Base-by-base conservation (phyloP, 2,888 invertebrate genomes). In the Drosophila putrida region DNA sequence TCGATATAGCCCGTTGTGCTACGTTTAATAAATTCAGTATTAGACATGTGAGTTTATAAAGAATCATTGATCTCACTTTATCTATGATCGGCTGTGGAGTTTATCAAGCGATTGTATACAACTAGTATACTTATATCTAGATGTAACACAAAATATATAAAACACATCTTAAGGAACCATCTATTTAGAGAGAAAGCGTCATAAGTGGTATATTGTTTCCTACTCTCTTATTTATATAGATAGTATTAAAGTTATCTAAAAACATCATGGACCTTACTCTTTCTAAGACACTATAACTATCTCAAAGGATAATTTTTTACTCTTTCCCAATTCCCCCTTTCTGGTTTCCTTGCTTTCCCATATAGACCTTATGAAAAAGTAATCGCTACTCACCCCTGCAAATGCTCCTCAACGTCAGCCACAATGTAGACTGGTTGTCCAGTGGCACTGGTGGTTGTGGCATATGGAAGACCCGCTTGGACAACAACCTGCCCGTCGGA, bases 361-460 rank as follows among this genome's bases (percentile, higher is more conserved):
- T 47, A 6, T 25, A 41, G 5, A 4, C 25, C 25, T 2, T 6
- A 43, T 2, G 9, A 1, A 13, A 15, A 5, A 4, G 25, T 1
- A 35, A n/a, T 43, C 20, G 10, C 27, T 33, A 91, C 92, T 91
- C 82, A 92, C 92, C 92, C 91, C 76, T 92, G 92, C 46, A 92
- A 78, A 74, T 92, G 92, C 67, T 91, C 91, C 80, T 92, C 91
- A 27, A 92, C 92, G 64, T 92, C 92, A 41, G 92, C 80, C 2
- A 93, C 92, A 59, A 93, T 92, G 62, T 91, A 92, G n/a, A 93
- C 92, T 9, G 93, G 92, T 64, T 92, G 92, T 8, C 92, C 92
- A 6, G 90, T 90, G 51, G 89, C 88, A 46, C 87, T 87, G 35
- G 91, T 91, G 57, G 90, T 72, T 35, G 91, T 90, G 46, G 92